Base-by-base conservation (phyloP, 2,113 vertebrate genomes). In the Lepus americanus region DNA sequence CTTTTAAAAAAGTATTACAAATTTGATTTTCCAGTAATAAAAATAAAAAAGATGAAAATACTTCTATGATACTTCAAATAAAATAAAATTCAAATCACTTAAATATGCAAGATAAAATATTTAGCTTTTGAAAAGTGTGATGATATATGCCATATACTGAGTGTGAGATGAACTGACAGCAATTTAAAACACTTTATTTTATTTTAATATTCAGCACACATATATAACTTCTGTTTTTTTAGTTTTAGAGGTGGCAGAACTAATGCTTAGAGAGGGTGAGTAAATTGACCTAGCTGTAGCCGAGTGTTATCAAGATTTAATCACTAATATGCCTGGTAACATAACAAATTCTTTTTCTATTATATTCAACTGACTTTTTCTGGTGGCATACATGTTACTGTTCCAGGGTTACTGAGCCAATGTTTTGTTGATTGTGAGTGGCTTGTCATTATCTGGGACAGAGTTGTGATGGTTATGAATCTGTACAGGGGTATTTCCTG, bases 41-140 rank as follows among this genome's bases (percentile, higher is more conserved):
- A 11, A 31, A 14, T 81, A 49, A 49, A 67, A 61, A 23, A 20
- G 23, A 23, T 23, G 23, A 39, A 76, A 93, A 91, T 59, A 9
- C 1, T 67, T 79, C 6, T 23, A 79, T 6, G 0, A 10, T 83
- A 66, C 1, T 82, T 93, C 1, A 79, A 61, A 73, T 77, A 76
- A 76, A 36, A 22, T 73, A 77, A 84, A 95, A 83, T 85, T 78
- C 6, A 94, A 84, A 87, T 73, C 9, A 53, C 9, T 95, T 76
- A 83, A 61, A 79, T 88, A 76, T n/a, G 70, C 89, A 92, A 78
- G 25, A 12, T 27, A 74, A 80, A 79, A 64, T 3, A 29, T 76
- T 76, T 67, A 88, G 53, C 31, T 4, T 69, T 80, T 74, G 27
- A 33, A 70, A 53, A 86, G 1, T 7, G 51, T 82, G 20, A 22